Conservation (phyloP, 2,113 vertebrate species). For the Psammodynastes pulverulentus region DNA sequence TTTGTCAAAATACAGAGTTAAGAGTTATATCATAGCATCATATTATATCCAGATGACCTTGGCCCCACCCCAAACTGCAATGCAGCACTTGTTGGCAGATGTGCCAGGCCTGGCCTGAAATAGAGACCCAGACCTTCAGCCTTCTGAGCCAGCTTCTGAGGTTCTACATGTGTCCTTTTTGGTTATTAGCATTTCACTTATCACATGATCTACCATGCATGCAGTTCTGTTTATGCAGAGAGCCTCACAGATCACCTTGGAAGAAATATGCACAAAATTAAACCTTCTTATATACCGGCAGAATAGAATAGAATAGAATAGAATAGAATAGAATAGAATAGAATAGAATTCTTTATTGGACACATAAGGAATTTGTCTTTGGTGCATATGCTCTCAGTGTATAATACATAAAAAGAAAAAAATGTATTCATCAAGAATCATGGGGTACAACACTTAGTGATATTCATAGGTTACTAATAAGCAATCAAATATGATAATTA, state of each 20-base stretch:
- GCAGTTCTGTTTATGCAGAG: background rate
- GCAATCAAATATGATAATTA: background rate
- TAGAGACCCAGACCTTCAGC: background rate
- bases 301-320: no score
- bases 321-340: no score
- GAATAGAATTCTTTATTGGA: no score
- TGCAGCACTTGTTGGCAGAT: background rate
- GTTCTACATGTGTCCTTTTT: background rate
- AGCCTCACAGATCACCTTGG: background rate
- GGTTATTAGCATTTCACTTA: background rate
- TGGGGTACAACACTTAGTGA: no score
- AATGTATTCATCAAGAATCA: no score
- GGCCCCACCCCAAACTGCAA: background rate
- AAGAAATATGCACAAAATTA: background rate
- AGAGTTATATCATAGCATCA: background rate
- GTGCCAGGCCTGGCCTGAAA: background rate
- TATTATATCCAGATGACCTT: background rate
- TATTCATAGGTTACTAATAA: no score
- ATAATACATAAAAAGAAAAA: no score
- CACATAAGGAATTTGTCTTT: no score
- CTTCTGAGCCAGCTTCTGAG: background rate
- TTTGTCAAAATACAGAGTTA: background rate
- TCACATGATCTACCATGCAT: background rate
- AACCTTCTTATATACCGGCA: background rate
- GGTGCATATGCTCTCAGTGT: no score